Base-by-base conservation (phyloP, 92 coral and sea anemone genomes). In the Phenganax marumi region DNA sequence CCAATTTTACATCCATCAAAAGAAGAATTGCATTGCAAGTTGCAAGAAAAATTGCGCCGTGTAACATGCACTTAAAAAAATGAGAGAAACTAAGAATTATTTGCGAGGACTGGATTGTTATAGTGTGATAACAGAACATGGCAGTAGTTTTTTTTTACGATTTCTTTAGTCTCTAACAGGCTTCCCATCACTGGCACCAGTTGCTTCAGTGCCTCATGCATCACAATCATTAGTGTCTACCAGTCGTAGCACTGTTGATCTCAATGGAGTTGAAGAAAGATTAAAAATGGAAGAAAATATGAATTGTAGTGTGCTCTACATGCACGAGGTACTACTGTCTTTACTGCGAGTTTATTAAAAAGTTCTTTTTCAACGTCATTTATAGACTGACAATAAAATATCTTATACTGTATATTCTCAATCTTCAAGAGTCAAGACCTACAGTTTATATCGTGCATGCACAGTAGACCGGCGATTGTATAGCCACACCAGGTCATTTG, bases 291-390 rank as follows among this genome's bases (percentile, higher is more conserved):
- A 95, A 53, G 87, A 90, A 46, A 65, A 89, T 19, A 95, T 95
- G 98, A 95, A 92, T 87, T 84, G 91, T 33, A 95, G 98, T 52
- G 90, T 95, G 88, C 75, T 95, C 91, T 95, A 92, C 76, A 90
- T 92, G 87, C 98, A 95, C 69, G 86, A 95, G 93, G 98, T 95
- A 70, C 63, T 95, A 70, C 63, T 81, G 23, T 7, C 0, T 72
- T 21, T 6, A 48, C 0, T 72, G 25, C 21, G 11, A 3, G 11
- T 50, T 22, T 54, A 10, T 54, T 54, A 10, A 54, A 54, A 54
- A 10, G 60, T 10, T 54, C 60, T 17, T 11, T 70, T 70, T 8
- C 75, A 13, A 66, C 5, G 43, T 33, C 63, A 56, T 56, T 13
- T 56, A 54, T 56, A 56, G 21, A 13, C 63, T 14, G 16, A 14